Percentiles rank a stretch among this genome's conserved stretches.
phyloP scores from a whole-genome alignment of 2,113 vertebrate genomes.

The Eonycteris spelaea region DNA sequence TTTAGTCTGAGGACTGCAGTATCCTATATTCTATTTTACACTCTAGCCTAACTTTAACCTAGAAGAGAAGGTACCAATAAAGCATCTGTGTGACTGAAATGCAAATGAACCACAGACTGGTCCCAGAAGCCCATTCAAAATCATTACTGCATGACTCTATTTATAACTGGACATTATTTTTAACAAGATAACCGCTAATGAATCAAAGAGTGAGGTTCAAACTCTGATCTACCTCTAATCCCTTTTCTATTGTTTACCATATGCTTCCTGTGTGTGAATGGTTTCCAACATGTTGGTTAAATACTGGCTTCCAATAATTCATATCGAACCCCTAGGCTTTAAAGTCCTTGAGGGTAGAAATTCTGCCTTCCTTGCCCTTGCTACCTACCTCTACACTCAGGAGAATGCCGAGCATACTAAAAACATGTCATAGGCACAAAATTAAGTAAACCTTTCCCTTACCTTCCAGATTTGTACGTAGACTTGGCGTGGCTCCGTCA shows the following conservation, averaged over 20 bases:
- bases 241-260: neutral
- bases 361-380: neutral
- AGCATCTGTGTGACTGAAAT: neutral
- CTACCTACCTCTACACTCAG: neutral
- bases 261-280: neutral
- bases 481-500: conserved; percentile 97
- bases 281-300: neutral
- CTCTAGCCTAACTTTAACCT: neutral
- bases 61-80: neutral
- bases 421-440: neutral
- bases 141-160: neutral
- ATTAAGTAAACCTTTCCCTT: neutral
- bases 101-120: neutral
- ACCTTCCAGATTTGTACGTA: conserved; percentile 97
- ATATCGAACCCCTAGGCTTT: neutral
- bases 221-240: neutral
- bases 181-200: neutral
- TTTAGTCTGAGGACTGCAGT: neutral
- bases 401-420: neutral
- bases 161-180: neutral
- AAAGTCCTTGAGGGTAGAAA: neutral
- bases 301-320: neutral
- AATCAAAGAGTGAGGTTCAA: neutral
- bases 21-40: neutral
- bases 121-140: neutral